Evolutionary conservation across 1,140 invertebrate genomes (phyloP), one percentile per base, ranked within the genome.

Genomic region (Ceratina australensis): DNA sequence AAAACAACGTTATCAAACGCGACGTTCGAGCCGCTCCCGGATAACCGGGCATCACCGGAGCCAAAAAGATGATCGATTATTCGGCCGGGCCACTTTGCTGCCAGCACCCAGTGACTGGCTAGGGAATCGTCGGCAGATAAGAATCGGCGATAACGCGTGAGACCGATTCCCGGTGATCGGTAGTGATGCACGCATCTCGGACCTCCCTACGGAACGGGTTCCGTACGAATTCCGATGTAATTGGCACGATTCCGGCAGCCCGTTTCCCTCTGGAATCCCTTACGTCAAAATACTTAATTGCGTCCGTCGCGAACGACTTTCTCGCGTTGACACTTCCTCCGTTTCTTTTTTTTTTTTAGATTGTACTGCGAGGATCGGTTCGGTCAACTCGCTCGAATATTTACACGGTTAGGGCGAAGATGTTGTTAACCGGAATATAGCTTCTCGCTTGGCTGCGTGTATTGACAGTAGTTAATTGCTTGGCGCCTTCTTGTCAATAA

Each of bases 261-360:
- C 47, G 71, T 60, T 69, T 80, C 61, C 66, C 50, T 20, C 50
- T 72, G 56, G 78, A 77, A 77, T 74, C 69, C 57, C 80, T 75
- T 71, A 66, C 73, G 82, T 85, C 79, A 84, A 69, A 85, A 81
- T 68, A 82, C 60, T 84, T 80, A 80, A 84, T 80, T 74, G 72
- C 64, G 42, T 28, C 64, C 26, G 26, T 18, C 61, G 28, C 33
- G 57, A 61, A 16, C 42, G 22, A 28, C 12, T 33, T 24, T 5
- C 13, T 7, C 26, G 16, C 5, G 52, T 64, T 57, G 8, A 22
- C n/a, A 16, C 26, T 13, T 24, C 1, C 15, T 16, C 0, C 1
- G 8, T 26, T 50, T 26, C 28, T 20, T 15, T 57, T 28, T 2
- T 5, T 52, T 18, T 28, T 28, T n/a, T 42, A 10, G 20, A 20